Conservation (phyloP, 1,140 invertebrate genomes). For the Drosophila watanabei region DNA sequence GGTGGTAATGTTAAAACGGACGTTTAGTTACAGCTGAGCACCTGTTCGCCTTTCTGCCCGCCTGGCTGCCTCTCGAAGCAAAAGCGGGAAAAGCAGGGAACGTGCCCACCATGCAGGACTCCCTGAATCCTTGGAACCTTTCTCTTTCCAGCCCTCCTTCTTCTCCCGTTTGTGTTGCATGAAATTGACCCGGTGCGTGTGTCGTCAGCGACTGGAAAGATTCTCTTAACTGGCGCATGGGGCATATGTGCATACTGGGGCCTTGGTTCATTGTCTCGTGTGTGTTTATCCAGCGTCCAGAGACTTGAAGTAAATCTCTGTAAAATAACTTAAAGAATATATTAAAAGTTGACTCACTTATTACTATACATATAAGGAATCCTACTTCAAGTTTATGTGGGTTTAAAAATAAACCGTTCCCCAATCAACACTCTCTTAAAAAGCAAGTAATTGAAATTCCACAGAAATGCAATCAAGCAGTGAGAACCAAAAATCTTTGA, state of each 20-base stretch:
- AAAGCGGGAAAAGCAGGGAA: conserved; percentile 38
- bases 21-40: conserved; percentile 82
- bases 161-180: conserved; percentile 57
- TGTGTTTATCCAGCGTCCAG: conserved; percentile 1
- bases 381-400: neutral
- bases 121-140: neutral
- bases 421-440: neutral
- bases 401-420: neutral
- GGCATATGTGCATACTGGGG: conserved; percentile 43
- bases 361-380: neutral
- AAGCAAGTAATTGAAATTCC: conserved; percentile 18
- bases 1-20: conserved; percentile 67
- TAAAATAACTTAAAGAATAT: neutral
- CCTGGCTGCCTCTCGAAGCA: conserved; percentile 66
- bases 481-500: conserved; percentile 10
- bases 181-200: conserved; percentile 79
- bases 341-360: neutral
- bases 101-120: conserved; percentile 67
- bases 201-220: conserved; percentile 47
- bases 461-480: conserved; percentile 36
- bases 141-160: neutral
- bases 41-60: conserved; percentile 57
- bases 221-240: conserved; percentile 5
- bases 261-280: conserved; percentile 47
- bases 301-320: neutral